Base-by-base conservation (phyloP, 2,797 vertebrate species). In the Discoglossus pictus region DNA sequence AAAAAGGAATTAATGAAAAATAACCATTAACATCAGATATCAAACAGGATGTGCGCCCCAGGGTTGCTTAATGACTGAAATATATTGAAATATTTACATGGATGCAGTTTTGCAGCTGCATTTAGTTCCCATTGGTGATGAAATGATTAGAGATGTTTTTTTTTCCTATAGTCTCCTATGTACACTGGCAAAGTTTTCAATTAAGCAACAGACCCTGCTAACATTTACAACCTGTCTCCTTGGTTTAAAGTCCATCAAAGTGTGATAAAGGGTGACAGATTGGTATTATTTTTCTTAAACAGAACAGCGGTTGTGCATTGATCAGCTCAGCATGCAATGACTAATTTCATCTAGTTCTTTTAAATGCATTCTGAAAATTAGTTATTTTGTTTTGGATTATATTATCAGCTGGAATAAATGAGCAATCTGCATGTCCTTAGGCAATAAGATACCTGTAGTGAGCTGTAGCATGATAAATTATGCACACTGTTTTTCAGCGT, bases 241-340 rank as follows among this genome's bases (percentile, higher is more conserved):
- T 68, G 62, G 34, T 36, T 83, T 81, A 76, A 74, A 74, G 76
- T 65, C 71, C 55, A 73, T 79, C 68, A 75, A 65, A 81, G 58
- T 68, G 48, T 83, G 78, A 85, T 75, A 76, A 76, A 78, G 54
- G 61, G 73, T 76, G 81, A 83, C 76, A 80, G 35, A 73, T 65
- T 69, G 68, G 76, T 79, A 76, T 21, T 54, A 34, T 42, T 68
- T 66, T 66, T 58, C 35, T 75, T 17, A 67, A 69, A 73, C 54
- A 62, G 65, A 76, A 53, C 16, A 71, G 0, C 52, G 61, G 68
- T 62, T 54, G 13, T 61, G 13, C 52, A 58, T 7, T 31, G 62
- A 10, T 75, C 82, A 77, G 62, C 67, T 79, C 21, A 18, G 52
- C 63, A 73, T 68, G 25, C 25, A 43, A 12, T 58, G 17, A 51